Base-by-base conservation (phyloP, 2,113 vertebrate genomes). In the Platichthys flesus region DNA sequence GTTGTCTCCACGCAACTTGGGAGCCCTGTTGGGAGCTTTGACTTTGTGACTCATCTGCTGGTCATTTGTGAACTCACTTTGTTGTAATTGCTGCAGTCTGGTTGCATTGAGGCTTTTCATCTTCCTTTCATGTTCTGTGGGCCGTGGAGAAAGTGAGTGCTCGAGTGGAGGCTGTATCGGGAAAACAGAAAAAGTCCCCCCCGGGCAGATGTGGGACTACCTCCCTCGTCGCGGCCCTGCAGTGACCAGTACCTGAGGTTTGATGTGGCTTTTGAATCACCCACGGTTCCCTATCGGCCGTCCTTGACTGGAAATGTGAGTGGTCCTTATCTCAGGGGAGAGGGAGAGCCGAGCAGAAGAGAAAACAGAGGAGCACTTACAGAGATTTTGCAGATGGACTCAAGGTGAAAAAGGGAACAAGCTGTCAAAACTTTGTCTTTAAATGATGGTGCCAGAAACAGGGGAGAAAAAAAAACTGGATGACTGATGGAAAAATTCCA, bases 21-120 rank as follows among this genome's bases (percentile, higher is more conserved):
- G 37, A 76, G 57, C 75, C 42, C 71, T 21, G 26, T 72, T 72
- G 66, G 60, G 72, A 76, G 65, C 67, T 61, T 61, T 5, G 1
- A 62, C 79, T 88, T 82, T 82, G 79, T 93, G 90, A 93, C 84
- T 93, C 93, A 93, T 89, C 84, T 89, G 84, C 85, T 69, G 86
- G 78, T 91, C 88, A 84, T 93, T 92, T 90, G 71, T 82, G 68
- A 56, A 54, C 61, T 89, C 61, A 73, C 79, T 90, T 78, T 78
- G 78, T 84, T 86, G 78, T 92, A 91, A 90, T 90, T 88, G 86
- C 86, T 77, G 79, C 88, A 87, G 84, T 90, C 89, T 93, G 91
- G 87, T 90, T 89, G 88, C 81, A 52, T 49, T 76, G 51, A 15
- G 54, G 60, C 47, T 83, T 88, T 91, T 85, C 69, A 77, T 89